These are phyloP conservation scores for Theocolax elegans DNA, from an alignment of 1,140 invertebrate species.

Conservation along the genomic window DNA sequence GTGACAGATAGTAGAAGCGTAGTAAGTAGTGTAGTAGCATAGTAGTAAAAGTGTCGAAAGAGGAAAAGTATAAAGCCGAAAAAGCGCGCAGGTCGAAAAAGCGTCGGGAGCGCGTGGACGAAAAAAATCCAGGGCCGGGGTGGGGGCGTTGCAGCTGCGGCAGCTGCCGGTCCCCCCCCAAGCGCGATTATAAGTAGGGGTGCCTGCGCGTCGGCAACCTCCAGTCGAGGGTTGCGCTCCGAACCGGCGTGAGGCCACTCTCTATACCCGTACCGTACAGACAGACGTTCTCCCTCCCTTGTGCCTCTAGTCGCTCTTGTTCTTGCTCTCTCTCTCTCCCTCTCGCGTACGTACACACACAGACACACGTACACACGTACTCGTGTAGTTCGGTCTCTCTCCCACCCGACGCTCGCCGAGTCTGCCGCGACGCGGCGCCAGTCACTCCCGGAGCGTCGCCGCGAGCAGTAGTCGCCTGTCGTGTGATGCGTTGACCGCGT, in stretches of 20 bases:
- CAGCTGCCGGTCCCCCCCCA: slow-evolving; percentile 64
- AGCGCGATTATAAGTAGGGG: slow-evolving; percentile 68
- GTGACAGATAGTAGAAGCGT: too few relatives aligned
- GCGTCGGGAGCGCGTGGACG: slow-evolving; percentile 45
- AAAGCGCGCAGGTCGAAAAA: too few relatives aligned
- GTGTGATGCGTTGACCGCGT: too few relatives aligned
- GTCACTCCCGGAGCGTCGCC: slow-evolving; percentile 41
- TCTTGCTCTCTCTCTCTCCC: too few relatives aligned
- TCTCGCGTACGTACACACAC: neutral
- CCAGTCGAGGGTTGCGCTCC: slow-evolving; percentile 66
- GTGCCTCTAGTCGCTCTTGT: too few relatives aligned
- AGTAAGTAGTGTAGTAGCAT: neutral
- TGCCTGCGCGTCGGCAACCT: slow-evolving; percentile 58
- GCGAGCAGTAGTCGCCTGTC: too few relatives aligned
- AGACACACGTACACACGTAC: neutral
- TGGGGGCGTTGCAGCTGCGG: slow-evolving; percentile 61
- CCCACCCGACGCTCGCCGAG: neutral
- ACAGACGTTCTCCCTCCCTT: too few relatives aligned
- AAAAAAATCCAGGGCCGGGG: slow-evolving; percentile 40
- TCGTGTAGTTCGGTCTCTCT: too few relatives aligned
- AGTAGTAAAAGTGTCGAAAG: too few relatives aligned
- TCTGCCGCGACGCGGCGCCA: too few relatives aligned
- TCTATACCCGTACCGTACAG: too few relatives aligned
- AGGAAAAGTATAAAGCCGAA: too few relatives aligned
- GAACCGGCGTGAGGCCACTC: neutral